Evolutionary conservation across 2,113 vertebrate species (phyloP), one percentile per base, ranked within the genome.

Genomic region (Cnemophilus loriae): DNA sequence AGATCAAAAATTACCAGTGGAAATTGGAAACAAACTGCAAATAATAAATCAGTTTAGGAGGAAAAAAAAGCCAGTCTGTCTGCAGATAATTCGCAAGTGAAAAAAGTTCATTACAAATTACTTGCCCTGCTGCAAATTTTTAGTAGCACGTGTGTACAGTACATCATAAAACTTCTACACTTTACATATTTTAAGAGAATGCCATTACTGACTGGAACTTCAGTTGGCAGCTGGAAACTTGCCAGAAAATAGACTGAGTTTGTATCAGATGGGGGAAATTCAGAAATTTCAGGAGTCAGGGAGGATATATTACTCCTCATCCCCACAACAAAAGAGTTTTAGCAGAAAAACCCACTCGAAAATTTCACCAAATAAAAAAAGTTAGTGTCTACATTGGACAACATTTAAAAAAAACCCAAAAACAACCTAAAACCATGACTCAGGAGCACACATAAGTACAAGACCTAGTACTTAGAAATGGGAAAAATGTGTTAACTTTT

Each of bases 91-190:
- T 96, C 87, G 91, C 67, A 77, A 80, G 39, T 77, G 64, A 93
- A 97, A 93, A 93, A 83, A 87, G 81, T 90, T 93, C 59, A 59
- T 93, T 95, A 93, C 78, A 94, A 90, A 90, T 90, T 21, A 81
- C 71, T 94, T 52, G 55, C 67, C 42, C 78, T 69, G 70, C 59
- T 96, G 90, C 95, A 92, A 95, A 85, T 83, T 96, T 96, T 95
- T 90, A 95, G 93, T 93, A 96, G 65, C 89, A 57, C 1, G 2
- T 93, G 87, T 80, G 53, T 90, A 90, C 87, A 70, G 70, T 93
- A 42, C 84, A 80, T 93, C 67, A 94, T 95, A 95, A 94, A 96
- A 93, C 55, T 80, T 93, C 75, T 90, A 28, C 64, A 55, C 67
- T 81, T 90, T 81, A 69, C 46, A 28, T 91, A 76, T 90, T 88